Base-by-base conservation (phyloP, 2,888 invertebrate genomes). In the Chalcosyrphus nemorum region DNA sequence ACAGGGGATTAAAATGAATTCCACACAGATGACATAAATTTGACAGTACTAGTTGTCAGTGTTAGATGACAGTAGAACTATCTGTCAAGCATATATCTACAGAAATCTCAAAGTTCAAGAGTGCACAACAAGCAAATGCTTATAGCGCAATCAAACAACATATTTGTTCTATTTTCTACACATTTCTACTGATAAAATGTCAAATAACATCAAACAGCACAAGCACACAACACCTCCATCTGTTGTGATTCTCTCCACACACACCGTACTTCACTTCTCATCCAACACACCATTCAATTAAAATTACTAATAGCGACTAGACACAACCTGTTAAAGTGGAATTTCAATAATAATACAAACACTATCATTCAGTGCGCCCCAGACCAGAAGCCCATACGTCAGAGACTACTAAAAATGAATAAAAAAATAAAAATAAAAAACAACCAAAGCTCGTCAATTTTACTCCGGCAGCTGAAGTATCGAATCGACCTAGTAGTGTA, bases 271-370 rank as follows among this genome's bases (percentile, higher is more conserved):
- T 63, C 59, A 65, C 52, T 68, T 65, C 50, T 50, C 78, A 78
- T 32, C 66, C 77, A 54, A n/a, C 80, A 74, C 56, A 65, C 56
- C 65, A 70, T 80, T 74, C 78, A 84, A 84, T 84, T 84, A 84
- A 84, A 84, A 84, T 70, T 75, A 84, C 84, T 84, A 80, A 84
- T 84, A 80, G 74, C 74, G 84, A 78, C 84, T 84, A 84, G 84
- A 84, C 84, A 80, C 84, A 84, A 84, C 84, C 84, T 84, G 84
- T 80, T 84, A 84, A 84, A 84, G 84, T 84, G 84, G 84, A 84
- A 84, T 80, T 84, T 84, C 77, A 77, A 70, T 77, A 68, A 56
- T 70, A 54, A 76, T 68, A 78, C 63, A 82, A 78, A 78, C 82
- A 77, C 82, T 78, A 78, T 82, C 78, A 78, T 72, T 78, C 78